Conservation (phyloP, 1,140 invertebrate genomes). For the Drosophila trapezifrons region DNA sequence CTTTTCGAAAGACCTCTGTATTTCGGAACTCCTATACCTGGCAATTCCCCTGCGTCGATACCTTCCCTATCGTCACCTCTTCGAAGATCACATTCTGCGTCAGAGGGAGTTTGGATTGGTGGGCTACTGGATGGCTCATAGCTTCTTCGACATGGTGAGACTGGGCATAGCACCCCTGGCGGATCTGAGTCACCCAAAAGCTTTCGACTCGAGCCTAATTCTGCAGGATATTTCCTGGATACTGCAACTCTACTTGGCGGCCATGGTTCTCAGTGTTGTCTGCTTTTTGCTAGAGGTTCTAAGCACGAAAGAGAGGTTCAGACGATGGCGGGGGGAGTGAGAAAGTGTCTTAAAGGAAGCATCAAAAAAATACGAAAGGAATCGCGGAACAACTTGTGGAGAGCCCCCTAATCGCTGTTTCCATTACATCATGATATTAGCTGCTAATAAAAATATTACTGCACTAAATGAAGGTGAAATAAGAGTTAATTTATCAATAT, state of each 20-base stretch:
- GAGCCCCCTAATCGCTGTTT: no score
- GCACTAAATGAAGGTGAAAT: no score
- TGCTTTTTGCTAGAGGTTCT: constrained; percentile 38
- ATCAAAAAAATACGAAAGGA: no score
- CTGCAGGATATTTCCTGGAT: constrained; percentile 44
- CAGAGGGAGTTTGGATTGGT: constrained; percentile 53
- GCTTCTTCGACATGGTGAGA: constrained; percentile 58
- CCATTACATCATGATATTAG: no score
- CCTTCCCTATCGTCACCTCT: constrained; percentile 56
- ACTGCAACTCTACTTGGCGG: constrained; percentile 18
- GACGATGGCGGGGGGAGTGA: background rate
- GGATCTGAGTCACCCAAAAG: constrained; percentile 31
- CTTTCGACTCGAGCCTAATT: background rate
- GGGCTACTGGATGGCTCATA: constrained; percentile 29
- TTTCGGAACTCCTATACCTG: constrained; percentile 23
- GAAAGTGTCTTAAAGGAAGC: background rate
- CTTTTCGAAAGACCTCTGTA: constrained; percentile 45
- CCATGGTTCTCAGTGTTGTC: background rate
- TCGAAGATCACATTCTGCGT: constrained; percentile 45
- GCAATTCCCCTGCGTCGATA: constrained; percentile 23
- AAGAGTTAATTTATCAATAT: no score
- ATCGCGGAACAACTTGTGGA: background rate
- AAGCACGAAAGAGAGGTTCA: background rate
- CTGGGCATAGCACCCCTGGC: constrained; percentile 7
- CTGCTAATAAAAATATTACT: no score